These are phyloP conservation scores for Amazona guildingii DNA, from an alignment of 2,113 vertebrate species.

Conservation along the genomic window DNA sequence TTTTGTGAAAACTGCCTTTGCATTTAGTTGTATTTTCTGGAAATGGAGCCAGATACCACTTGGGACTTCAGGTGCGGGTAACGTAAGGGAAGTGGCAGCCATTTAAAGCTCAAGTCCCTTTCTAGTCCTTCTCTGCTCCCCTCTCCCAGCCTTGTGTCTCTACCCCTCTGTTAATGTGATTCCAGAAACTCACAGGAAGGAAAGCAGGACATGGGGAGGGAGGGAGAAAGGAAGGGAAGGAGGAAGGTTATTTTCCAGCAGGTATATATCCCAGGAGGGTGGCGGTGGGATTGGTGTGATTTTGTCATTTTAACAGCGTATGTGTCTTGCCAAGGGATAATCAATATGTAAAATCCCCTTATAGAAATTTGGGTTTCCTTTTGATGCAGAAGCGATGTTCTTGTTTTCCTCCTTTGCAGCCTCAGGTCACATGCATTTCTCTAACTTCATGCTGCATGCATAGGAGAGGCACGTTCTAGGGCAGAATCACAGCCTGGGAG, in stretches of 20 bases:
- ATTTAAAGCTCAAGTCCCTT: background rate
- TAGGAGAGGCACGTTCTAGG: background rate
- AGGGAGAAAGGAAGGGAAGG: background rate
- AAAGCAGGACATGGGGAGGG: background rate
- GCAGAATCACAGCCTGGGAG: background rate
- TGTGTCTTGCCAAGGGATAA: background rate
- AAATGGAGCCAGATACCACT: background rate
- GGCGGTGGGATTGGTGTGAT: too few species aligned
- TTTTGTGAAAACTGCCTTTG: background rate
- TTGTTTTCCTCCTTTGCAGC: background rate
- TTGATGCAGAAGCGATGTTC: background rate
- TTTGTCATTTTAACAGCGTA: background rate
- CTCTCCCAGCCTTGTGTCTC: background rate
- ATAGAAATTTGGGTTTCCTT: background rate
- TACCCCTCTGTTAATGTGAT: background rate
- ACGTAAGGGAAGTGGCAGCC: background rate
- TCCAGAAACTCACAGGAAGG: accelerated
- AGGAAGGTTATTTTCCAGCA: background rate
- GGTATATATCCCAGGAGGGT: background rate
- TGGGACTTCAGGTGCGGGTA: background rate
- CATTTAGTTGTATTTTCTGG: background rate
- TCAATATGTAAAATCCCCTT: background rate
- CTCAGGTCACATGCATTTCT: background rate
- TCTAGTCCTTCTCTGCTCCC: background rate
- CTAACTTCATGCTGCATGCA: accelerated